These are phyloP conservation scores for Scyliorhinus canicula DNA, from an alignment of 2,797 vertebrate species.

Conservation along the genomic window DNA sequence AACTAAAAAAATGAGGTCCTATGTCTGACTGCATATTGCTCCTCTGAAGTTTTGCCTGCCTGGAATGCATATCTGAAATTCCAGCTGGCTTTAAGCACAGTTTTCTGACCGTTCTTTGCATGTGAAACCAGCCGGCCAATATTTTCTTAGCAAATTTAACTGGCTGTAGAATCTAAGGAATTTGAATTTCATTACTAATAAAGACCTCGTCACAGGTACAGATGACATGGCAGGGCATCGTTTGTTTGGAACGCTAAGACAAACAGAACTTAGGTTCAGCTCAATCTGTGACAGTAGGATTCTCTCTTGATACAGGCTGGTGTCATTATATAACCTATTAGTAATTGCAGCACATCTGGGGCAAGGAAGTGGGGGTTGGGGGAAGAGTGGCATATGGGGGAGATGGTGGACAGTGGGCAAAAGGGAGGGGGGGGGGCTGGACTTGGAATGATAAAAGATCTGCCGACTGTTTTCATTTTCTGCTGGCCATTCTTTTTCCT, in stretches of 20 bases:
- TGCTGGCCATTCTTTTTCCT: not conserved
- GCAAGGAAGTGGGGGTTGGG: not conserved
- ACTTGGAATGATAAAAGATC: not conserved
- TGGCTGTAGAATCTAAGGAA: constrained; percentile 18
- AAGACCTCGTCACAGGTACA: constrained; percentile 42
- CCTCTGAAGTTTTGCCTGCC: not conserved
- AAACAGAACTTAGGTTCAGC: constrained; percentile 49
- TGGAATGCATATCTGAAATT: not conserved
- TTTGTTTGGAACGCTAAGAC: constrained; percentile 49
- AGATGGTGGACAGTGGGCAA: not conserved
- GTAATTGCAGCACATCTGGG: constrained; percentile 47
- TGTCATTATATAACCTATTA: constrained; percentile 44
- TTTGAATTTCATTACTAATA: constrained; percentile 6
- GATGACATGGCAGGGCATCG: constrained; percentile 45
- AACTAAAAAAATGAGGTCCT: not conserved
- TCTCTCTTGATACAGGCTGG: constrained; percentile 44
- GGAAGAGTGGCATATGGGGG: too few relatives aligned
- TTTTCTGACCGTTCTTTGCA: not conserved
- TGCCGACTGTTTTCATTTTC: constrained; percentile 34
- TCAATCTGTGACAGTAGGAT: constrained; percentile 46
- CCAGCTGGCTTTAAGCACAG: not conserved
- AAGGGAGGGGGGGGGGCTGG: not conserved
- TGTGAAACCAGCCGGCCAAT: not conserved
- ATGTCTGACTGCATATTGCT: not conserved
- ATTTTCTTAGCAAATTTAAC: not conserved